Conservation (phyloP, 2,113 vertebrate species). For the Passer domesticus region DNA sequence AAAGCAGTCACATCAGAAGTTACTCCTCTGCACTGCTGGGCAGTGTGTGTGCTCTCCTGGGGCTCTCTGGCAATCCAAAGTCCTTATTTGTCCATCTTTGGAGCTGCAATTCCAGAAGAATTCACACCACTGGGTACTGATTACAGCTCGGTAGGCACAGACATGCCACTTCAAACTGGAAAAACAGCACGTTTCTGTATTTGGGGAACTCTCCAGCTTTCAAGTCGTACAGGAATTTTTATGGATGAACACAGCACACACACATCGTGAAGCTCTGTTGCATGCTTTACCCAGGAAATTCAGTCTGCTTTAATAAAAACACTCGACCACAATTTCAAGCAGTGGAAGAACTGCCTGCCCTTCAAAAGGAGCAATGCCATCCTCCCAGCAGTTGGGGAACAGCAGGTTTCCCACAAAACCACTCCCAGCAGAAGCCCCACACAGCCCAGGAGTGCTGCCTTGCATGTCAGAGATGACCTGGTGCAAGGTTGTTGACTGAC, state of each 20-base stretch:
- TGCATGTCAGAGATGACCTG: not conserved
- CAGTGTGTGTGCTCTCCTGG: not conserved
- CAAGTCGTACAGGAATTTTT: not conserved
- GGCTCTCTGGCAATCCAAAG: not conserved
- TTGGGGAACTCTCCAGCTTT: not conserved
- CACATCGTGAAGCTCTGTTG: accelerated
- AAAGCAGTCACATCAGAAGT: not conserved
- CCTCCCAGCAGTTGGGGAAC: not conserved
- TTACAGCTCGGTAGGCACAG: not conserved
- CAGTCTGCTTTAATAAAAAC: not conserved
- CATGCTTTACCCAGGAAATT: not conserved
- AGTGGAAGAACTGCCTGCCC: not conserved
- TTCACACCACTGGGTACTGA: not conserved
- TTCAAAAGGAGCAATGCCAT: not conserved
- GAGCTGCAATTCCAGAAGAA: not conserved
- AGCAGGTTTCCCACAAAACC: not conserved
- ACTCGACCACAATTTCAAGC: not conserved
- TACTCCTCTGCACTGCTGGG: not conserved
- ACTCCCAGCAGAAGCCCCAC: not conserved
- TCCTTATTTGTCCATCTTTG: not conserved
- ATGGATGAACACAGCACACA: not conserved
- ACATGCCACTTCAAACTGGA: not conserved
- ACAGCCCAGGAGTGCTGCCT: not conserved
- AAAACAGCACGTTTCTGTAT: not conserved
- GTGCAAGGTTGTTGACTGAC: not conserved